Evolutionary conservation across 1,140 invertebrate genomes (phyloP).

Genomic region (Brevipalpus yothersi): DNA sequence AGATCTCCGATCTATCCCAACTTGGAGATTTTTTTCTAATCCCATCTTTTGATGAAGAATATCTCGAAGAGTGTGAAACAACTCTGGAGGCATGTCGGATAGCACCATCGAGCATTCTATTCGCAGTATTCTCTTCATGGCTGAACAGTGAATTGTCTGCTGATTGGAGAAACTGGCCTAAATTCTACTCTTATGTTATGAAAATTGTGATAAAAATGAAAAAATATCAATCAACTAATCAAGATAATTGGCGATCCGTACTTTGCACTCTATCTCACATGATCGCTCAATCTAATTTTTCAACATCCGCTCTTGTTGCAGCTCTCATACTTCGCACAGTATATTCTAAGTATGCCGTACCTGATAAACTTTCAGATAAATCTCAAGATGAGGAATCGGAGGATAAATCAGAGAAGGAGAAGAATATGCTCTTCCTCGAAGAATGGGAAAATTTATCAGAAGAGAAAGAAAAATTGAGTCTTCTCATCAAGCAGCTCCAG

Average conservation of each 20-base stretch:
- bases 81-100: background rate
- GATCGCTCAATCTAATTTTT: background rate
- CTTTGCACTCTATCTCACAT: background rate
- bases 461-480: background rate
- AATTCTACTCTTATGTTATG: background rate
- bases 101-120: background rate
- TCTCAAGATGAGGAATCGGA: background rate
- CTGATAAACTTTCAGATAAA: background rate
- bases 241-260: background rate
- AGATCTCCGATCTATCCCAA: background rate
- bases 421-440: background rate
- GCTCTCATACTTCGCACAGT: background rate
- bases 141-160: background rate
- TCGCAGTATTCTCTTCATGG: background rate
- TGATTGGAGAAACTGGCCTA: background rate
- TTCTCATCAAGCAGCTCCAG: background rate
- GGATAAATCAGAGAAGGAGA: background rate
- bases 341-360: background rate
- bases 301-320: background rate
- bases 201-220: background rate
- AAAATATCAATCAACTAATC: background rate
- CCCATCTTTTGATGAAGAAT: background rate
- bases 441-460: background rate
- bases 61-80: background rate
- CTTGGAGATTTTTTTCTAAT: background rate